These are phyloP conservation scores for Pentalonia nigronervosa DNA, from an alignment of 1,140 invertebrate species.

Conservation along the genomic window DNA sequence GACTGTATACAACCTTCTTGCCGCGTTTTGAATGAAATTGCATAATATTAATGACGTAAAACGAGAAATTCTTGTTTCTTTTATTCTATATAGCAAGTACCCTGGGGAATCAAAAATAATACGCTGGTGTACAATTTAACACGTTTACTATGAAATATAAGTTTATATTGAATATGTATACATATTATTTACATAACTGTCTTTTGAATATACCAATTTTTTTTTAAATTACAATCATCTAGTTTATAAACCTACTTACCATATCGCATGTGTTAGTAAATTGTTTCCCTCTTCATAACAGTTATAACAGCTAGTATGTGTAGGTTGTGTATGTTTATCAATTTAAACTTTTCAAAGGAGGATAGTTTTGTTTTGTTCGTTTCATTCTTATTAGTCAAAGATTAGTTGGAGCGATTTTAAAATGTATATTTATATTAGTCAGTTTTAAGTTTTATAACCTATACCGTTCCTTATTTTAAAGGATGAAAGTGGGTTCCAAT, in stretches of 20 bases:
- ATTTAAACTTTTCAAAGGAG: not conserved
- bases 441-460: not conserved
- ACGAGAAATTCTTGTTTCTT: slow-evolving; percentile 34
- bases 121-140: not conserved
- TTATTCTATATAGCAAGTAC: not conserved
- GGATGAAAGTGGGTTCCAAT: not conserved
- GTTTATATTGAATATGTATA: not conserved
- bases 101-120: not conserved
- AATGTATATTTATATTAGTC: not conserved
- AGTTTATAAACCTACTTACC: no score
- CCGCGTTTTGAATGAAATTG: slow-evolving; percentile 31
- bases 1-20: not conserved
- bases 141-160: not conserved
- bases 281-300: not conserved
- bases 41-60: slow-evolving; percentile 26
- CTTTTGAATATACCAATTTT: not conserved
- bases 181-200: not conserved
- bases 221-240: not conserved
- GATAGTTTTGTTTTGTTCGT: not conserved
- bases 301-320: no score
- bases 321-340: not conserved
- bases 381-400: not conserved
- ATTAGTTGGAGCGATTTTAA: not conserved
- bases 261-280: not conserved
- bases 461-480: not conserved